Base-by-base conservation (phyloP, 2,888 invertebrate species). In the Lithophane leautieri region DNA sequence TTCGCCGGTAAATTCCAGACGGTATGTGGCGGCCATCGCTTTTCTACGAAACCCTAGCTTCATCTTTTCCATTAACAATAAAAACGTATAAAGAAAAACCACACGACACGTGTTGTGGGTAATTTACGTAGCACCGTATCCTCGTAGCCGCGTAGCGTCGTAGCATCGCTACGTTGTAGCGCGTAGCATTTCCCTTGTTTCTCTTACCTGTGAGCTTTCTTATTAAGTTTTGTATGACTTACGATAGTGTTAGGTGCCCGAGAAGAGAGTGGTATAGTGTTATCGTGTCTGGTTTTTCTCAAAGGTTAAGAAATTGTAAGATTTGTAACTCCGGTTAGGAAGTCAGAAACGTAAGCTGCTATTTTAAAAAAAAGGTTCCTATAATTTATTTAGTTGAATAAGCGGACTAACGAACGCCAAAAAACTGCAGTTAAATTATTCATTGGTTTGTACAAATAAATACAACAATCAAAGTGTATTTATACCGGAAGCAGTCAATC, bases 221-320 rank as follows among this genome's bases (percentile, higher is more conserved):
- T 80, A 83, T 82, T 76, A 80, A 42, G 58, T 73, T 80, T 76
- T 34, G 63, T 73, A 62, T 71, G 73, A 69, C 34, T 1, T 65
- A 58, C 40, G 25, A 28, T 47, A 44, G 19, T 60, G 66, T 67
- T 60, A 44, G 12, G 19, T 40, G 63, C 12, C 42, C 44, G 25
- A 73, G 58, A 79, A 34, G n/a, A 70, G 34, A 40, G 44, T 34
- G 14, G 6, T 16, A 3, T 28, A 58, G 52, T 52, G 47, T 54
- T 50, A 19, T 58, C 1, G n/a, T 78, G 68, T 61, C 60, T 82
- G 62, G 44, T 2, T 78, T 58, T 61, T 65, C 14, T 68, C 50
- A 63, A 47, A 52, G 7, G 9, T 28, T 14, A 62, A 34, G 22
- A 63, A 34, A 78, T 60, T 42, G 22, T 11, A 22, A 63, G 34